Evolutionary conservation across 2,797 vertebrate genomes (phyloP).

Genomic region (Helarctos malayanus): DNA sequence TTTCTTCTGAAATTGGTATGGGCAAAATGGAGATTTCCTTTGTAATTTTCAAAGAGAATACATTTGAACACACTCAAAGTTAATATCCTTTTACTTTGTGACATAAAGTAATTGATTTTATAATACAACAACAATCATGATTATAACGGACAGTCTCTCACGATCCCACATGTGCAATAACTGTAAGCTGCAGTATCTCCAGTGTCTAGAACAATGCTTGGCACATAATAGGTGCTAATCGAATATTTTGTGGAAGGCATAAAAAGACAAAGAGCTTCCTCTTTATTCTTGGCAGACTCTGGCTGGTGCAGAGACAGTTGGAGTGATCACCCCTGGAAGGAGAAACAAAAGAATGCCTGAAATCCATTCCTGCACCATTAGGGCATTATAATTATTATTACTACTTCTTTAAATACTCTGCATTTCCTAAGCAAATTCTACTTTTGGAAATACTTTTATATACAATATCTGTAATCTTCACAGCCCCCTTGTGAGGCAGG

Average conservation of each 20-base stretch:
- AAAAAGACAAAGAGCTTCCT: not conserved
- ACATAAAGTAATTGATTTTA: slow-evolving; percentile 28
- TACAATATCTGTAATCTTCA: not conserved
- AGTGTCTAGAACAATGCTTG: not conserved
- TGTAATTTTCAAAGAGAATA: slow-evolving; percentile 32
- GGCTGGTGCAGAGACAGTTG: not conserved
- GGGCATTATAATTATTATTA: not conserved
- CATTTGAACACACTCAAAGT: not conserved
- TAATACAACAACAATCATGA: not conserved
- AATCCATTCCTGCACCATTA: not conserved
- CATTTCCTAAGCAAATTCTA: not conserved
- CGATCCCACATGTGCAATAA: not conserved
- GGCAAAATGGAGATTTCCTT: not conserved
- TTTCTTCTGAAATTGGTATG: slow-evolving; percentile 9
- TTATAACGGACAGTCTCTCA: not conserved
- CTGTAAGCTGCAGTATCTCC: not conserved
- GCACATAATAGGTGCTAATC: not conserved
- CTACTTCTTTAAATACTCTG: not conserved
- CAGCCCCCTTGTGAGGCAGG: not conserved
- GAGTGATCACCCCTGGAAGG: not conserved
- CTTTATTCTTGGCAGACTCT: slow-evolving; percentile 13
- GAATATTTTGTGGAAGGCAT: not conserved
- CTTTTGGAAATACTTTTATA: slow-evolving; percentile 41
- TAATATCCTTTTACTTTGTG: slow-evolving; percentile 23
- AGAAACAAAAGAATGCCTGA: not conserved